Evolutionary conservation across 2,888 invertebrate genomes (phyloP).

Genomic region (Strigamia crassipes): DNA sequence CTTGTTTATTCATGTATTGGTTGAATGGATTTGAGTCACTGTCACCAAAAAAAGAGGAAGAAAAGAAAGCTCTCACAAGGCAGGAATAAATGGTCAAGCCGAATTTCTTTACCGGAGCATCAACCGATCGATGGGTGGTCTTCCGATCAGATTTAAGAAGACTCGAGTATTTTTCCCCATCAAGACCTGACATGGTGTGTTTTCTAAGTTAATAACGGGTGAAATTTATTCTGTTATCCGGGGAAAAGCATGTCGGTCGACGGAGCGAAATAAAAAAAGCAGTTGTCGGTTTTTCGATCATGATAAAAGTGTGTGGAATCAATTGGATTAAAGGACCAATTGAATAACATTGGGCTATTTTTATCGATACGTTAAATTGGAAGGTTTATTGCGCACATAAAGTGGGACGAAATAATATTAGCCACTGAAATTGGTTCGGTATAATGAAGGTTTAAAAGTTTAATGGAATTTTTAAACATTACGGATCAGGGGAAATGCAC

Average conservation of each 20-base stretch:
- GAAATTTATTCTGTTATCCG: constrained; percentile 26
- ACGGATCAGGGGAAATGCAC: background rate
- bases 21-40: background rate
- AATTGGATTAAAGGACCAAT: constrained; percentile 13
- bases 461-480: background rate
- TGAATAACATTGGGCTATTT: constrained; percentile 14
- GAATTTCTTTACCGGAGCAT: background rate
- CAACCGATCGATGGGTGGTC: constrained; percentile 5
- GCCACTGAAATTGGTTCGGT: background rate
- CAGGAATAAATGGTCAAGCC: background rate
- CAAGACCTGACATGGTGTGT: background rate
- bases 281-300: background rate
- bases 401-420: background rate
- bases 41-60: background rate
- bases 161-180: background rate
- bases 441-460: background rate
- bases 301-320: background rate
- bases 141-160: background rate
- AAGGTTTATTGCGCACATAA: background rate
- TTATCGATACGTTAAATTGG: constrained; percentile 4
- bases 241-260: background rate
- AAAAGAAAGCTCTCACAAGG: background rate
- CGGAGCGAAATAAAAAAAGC: background rate
- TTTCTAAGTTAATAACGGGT: constrained; percentile 18
- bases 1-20: background rate